Evolutionary conservation across 2,888 invertebrate genomes (phyloP), one percentile per base, ranked within the genome.

Genomic region (Chirona hameri): DNA sequence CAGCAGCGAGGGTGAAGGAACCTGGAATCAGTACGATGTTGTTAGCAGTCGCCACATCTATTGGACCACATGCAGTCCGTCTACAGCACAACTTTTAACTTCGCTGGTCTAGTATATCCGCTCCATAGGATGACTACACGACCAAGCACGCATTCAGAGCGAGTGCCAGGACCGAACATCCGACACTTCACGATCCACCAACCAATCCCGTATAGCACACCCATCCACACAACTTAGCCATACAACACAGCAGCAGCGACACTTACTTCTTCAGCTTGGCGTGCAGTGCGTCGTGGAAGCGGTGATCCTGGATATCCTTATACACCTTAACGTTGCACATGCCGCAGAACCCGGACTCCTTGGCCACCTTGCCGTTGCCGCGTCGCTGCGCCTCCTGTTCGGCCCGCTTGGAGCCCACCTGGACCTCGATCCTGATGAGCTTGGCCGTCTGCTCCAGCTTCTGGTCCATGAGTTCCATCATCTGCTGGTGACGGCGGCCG

Each of bases 1-100:
- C 80, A 80, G 80, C 80, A 80, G 52, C 80, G 80, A 27, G 80
- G 80, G 48, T 80, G 80, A 27, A 80, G 80, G 29, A 80, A 80
- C 27, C 80, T 76, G 39, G 52, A 60, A 60, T 7, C 14, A 60
- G 18, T 18, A 60, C 60, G 18, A 24, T 18, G 24, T 60, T 2
- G 24, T 24, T 24, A 24, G 60, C 39, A 7, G 39, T 7, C 7
- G 39, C 39, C 39, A 18, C 18, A 14, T 55, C 55, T 55, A 2
- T 55, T 14, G 14, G 55, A 39, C 39, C 39, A 39, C 7, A 55
- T 12, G 55, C 12, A 7, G 55, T 55, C 55, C 14, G 3, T 18
- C 55, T 2, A 14, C 12, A 55, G 55, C 1, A 55, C 55, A 55
- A 12, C 55, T 18, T 55, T 39, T 7, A n/a, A 39, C 39, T 39